phyloP scores from a whole-genome alignment of 2,113 vertebrate genomes.

The Odocoileus hemionus region DNA sequence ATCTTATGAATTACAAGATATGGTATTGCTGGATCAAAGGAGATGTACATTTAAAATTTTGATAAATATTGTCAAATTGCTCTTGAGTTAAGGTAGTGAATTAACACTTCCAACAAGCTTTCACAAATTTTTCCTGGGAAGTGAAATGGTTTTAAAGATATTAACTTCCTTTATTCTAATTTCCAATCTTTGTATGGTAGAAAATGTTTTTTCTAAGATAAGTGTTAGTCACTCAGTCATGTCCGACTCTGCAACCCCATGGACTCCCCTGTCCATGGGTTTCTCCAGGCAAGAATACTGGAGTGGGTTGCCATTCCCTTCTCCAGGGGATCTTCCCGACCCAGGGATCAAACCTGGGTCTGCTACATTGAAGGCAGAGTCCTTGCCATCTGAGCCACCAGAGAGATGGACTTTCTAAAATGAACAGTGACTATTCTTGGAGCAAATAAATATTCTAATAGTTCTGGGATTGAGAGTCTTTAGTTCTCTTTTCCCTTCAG shows the following conservation, averaged over 20 bases:
- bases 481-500: background rate
- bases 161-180: background rate
- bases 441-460: background rate
- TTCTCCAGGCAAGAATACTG: background rate
- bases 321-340: background rate
- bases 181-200: background rate
- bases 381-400: background rate
- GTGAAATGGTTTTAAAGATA: conserved; percentile 11
- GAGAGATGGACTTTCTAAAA: background rate
- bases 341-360: background rate
- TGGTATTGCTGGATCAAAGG: background rate
- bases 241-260: background rate
- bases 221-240: background rate
- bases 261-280: background rate
- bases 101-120: background rate
- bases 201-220: background rate
- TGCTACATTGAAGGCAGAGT: background rate
- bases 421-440: background rate
- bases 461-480: background rate
- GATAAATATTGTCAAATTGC: background rate
- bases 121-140: background rate
- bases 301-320: background rate
- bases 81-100: background rate
- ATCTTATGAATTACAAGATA: background rate
- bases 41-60: background rate